A percentile compares a stretch with the other conserved stretches of the same genome.
Conservation (phyloP, 2,888 invertebrate genomes). For the Drosophila formosana region DNA sequence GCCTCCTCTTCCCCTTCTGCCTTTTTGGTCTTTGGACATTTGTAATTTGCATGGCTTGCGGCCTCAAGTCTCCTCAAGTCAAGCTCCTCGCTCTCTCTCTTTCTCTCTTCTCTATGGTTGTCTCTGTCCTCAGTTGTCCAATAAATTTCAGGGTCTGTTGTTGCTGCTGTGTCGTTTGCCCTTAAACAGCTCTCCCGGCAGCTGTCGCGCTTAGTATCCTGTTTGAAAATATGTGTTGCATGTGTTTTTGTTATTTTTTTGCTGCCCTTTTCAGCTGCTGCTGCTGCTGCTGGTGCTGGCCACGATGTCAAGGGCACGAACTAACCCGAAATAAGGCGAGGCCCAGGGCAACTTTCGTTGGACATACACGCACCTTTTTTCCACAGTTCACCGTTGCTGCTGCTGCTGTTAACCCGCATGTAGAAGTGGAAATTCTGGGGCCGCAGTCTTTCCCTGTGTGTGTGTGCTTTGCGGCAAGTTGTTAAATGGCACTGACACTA, state of each 20-base stretch:
- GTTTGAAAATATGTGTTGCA: slow-evolving; percentile 59
- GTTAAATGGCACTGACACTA: slow-evolving; percentile 78
- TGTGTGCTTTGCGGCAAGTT: slow-evolving; percentile 66
- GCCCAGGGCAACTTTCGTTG: slow-evolving; percentile 36
- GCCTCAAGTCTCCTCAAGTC: background rate
- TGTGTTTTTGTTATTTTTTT: slow-evolving; percentile 33
- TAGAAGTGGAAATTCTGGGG: slow-evolving; percentile 31
- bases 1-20: no score
- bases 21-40: no score
- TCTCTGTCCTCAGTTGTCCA: slow-evolving; percentile 18
- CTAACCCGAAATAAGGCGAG: slow-evolving; percentile 44
- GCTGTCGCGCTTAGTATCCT: slow-evolving; percentile 54
- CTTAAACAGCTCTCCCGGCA: slow-evolving; percentile 48
- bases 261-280: slow-evolving; percentile 26
- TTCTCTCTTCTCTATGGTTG: background rate
- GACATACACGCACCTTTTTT: slow-evolving; percentile 61
- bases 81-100: no score
- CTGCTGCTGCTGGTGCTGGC: slow-evolving; percentile 12
- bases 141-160: slow-evolving; percentile 50
- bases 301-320: slow-evolving; percentile 62
- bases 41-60: background rate
- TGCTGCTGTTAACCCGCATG: slow-evolving; percentile 35
- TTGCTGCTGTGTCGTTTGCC: slow-evolving; percentile 29
- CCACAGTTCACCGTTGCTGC: background rate
- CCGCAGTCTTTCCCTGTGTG: slow-evolving; percentile 17